Base-by-base conservation (phyloP, 2,888 invertebrate species). In the Cyrtodaria siliqua region DNA sequence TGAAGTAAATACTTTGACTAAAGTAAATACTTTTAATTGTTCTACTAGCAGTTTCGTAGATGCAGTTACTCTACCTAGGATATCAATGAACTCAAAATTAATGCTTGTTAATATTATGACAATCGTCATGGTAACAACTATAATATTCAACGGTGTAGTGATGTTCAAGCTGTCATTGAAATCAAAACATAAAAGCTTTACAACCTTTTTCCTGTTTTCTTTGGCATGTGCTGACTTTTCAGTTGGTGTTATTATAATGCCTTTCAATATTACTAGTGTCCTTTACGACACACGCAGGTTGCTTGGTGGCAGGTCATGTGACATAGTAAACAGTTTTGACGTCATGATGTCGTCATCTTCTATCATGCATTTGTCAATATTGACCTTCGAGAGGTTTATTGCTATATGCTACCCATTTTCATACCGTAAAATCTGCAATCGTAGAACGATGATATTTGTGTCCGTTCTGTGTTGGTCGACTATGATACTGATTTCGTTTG, bases 381-480 rank as follows among this genome's bases (percentile, higher is more conserved):
- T 78, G 14, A 59, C 72, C 12, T 68, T 59, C 23, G 77, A 78
- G n/a, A n/a, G n/a, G n/a, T n/a, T n/a, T n/a, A n/a, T n/a, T n/a
- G n/a, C n/a, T n/a, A n/a, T n/a, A n/a, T n/a, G n/a, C n/a, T n/a
- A n/a, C n/a, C n/a, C n/a, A n/a, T 68, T 78, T 20, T 42, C 33
- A 16, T 72, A 78, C 49, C 16, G 38, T 4, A 68, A 38, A 49
- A 24, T 59, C 3, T 76, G 70, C 27, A 64, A 29, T 27, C 42
- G 20, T n/a, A 72, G 49, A 47, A 24, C 40, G 0, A 56, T 60
- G 23, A 26, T 59, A 1, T 29, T 50, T 20, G 23, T 72, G 2
- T 78, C 24, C 24, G 18, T 59, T 2, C 9, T 47, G 9, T 50
- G 62, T 26, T 78, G 77, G 77, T n/a, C 12, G 2, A 12, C 63